Evolutionary conservation across 2,113 vertebrate genomes (phyloP).

Genomic region (Chrysemys picta): DNA sequence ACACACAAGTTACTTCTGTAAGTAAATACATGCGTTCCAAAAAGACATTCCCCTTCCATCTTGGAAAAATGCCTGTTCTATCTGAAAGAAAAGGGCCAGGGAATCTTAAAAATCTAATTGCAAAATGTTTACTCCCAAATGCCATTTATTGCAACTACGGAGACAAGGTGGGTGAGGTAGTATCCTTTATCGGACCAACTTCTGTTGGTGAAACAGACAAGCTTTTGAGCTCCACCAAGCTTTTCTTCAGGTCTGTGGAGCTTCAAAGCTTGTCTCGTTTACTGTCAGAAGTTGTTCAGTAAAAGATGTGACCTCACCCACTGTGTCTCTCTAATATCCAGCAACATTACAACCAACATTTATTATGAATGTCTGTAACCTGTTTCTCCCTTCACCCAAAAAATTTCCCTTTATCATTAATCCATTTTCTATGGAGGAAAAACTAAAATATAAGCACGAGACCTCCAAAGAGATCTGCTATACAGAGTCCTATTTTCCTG

Average conservation of each 20-base stretch:
- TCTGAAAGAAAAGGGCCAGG: background rate
- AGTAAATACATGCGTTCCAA: background rate
- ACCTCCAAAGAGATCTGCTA: background rate
- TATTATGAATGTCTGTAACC: background rate
- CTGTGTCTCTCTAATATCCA: too few relatives aligned
- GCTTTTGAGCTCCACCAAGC: too few relatives aligned
- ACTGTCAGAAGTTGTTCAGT: too few relatives aligned
- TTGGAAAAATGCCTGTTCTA: background rate
- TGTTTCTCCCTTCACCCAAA: background rate
- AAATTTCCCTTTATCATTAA: background rate
- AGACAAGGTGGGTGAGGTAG: too few relatives aligned
- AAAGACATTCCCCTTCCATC: background rate
- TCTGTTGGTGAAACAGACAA: too few relatives aligned
- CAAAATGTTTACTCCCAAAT: background rate
- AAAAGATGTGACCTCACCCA: too few relatives aligned
- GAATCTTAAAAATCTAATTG: background rate
- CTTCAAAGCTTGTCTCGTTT: too few relatives aligned
- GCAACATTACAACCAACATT: too few relatives aligned
- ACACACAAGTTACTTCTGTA: background rate
- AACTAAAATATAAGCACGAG: background rate
- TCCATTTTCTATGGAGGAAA: background rate
- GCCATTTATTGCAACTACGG: background rate
- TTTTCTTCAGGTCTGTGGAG: too few relatives aligned
- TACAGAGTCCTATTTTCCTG: background rate
- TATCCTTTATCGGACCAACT: too few relatives aligned